A percentile compares a stretch with the other conserved stretches of the same genome.
Conservation (phyloP, 2,113 vertebrate genomes). For the Salvelinus alpinus region DNA sequence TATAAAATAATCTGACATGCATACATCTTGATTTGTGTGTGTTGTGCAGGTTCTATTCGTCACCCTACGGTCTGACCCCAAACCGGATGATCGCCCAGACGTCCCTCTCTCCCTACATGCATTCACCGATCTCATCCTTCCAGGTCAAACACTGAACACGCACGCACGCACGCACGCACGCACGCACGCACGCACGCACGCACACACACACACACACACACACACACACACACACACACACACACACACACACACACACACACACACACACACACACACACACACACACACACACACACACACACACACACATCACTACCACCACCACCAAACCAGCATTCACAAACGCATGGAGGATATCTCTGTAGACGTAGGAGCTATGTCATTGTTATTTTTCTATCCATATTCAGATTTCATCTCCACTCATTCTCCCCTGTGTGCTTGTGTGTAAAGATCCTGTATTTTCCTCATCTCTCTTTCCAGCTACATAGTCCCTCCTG, state of each 20-base stretch:
- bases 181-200: too few species aligned
- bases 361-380: too few species aligned
- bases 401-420: background rate
- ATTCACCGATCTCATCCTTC: constrained; percentile 87
- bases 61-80: constrained; percentile 83
- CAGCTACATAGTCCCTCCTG: constrained; percentile 87
- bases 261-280: background rate
- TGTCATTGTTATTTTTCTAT: background rate
- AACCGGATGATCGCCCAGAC: constrained; percentile 87
- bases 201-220: background rate
- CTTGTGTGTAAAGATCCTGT: background rate
- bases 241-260: background rate
- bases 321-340: background rate
- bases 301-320: background rate
- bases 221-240: background rate
- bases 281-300: too few species aligned
- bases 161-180: too few species aligned
- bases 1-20: background rate
- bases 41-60: constrained; percentile 82
- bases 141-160: constrained; percentile 72
- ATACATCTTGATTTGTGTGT: background rate
- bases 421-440: background rate
- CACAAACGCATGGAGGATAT: background rate
- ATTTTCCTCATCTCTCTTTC: constrained; percentile 2
- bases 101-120: constrained; percentile 86